phyloP scores from a whole-genome alignment of 92 coral and sea anemone species.

The Metridium senile region DNA sequence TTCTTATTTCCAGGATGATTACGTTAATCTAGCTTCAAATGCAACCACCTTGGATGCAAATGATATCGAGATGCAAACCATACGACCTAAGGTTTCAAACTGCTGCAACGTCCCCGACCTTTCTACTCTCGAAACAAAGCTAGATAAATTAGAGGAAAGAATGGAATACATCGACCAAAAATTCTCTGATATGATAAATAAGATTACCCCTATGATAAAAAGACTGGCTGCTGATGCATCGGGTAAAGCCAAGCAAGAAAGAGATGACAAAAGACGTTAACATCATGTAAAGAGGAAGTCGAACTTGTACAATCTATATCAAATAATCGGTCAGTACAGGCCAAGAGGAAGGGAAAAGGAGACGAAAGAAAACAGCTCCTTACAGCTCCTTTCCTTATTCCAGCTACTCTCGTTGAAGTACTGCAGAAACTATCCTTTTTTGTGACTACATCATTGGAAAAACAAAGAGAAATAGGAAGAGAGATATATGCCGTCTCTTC shows the following conservation, averaged over 20 bases:
- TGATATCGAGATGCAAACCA: slow-evolving; percentile 29
- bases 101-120: slow-evolving; percentile 1
- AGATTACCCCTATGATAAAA: slow-evolving; percentile 20
- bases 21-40: neutral
- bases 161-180: slow-evolving; percentile 37
- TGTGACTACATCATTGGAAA: too few relatives aligned
- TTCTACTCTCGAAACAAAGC: slow-evolving; percentile 23
- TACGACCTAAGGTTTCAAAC: neutral
- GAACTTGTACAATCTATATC: too few relatives aligned
- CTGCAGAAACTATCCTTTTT: too few relatives aligned
- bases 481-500: too few relatives aligned
- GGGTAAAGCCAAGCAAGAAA: neutral
- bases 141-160: slow-evolving; percentile 33
- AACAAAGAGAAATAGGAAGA: too few relatives aligned
- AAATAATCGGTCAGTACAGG: too few relatives aligned
- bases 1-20: neutral
- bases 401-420: too few relatives aligned
- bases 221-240: slow-evolving; percentile 17
- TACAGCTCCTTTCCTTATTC: too few relatives aligned
- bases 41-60: slow-evolving; percentile 11
- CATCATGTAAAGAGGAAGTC: too few relatives aligned
- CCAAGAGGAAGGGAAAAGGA: too few relatives aligned
- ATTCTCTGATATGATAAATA: slow-evolving; percentile 38
- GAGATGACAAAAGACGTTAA: neutral
- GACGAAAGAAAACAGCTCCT: too few relatives aligned